Conservation (phyloP, 2,113 vertebrate genomes). For the Promerops cafer region DNA sequence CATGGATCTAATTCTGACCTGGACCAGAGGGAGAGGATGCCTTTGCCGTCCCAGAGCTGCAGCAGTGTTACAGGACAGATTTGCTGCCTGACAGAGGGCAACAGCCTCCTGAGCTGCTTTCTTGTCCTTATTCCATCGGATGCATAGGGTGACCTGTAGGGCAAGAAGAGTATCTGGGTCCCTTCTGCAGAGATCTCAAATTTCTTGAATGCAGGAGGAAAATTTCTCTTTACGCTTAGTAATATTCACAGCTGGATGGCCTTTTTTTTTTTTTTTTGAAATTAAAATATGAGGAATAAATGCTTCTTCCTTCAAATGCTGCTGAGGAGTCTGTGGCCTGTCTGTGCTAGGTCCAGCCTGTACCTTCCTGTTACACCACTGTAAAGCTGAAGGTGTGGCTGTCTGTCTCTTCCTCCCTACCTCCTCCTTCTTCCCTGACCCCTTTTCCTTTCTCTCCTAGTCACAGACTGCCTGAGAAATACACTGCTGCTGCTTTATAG, state of each 20-base stretch:
- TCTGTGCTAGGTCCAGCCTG: neutral
- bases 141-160: rapidly evolving
- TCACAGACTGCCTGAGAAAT: neutral
- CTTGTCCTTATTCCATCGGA: neutral
- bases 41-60: neutral
- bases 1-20: neutral
- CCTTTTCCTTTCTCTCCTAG: neutral
- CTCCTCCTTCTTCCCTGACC: neutral
- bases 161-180: neutral
- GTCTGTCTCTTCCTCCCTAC: neutral
- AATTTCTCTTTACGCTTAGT: neutral
- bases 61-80: neutral
- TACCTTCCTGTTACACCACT: neutral
- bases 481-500: neutral
- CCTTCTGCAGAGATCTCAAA: neutral
- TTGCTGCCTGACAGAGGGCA: neutral
- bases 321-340: neutral
- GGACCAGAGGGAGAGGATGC: neutral
- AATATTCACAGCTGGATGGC: neutral
- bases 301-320: neutral
- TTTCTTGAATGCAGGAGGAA: neutral
- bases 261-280: neutral
- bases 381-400: neutral
- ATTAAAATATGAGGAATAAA: neutral
- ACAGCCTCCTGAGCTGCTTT: neutral